A percentile compares a stretch with the other conserved stretches of the same genome.
These are phyloP conservation scores for Aproaerema taeniolella DNA, from an alignment of 2,888 invertebrate genomes.

Conservation along the genomic window DNA sequence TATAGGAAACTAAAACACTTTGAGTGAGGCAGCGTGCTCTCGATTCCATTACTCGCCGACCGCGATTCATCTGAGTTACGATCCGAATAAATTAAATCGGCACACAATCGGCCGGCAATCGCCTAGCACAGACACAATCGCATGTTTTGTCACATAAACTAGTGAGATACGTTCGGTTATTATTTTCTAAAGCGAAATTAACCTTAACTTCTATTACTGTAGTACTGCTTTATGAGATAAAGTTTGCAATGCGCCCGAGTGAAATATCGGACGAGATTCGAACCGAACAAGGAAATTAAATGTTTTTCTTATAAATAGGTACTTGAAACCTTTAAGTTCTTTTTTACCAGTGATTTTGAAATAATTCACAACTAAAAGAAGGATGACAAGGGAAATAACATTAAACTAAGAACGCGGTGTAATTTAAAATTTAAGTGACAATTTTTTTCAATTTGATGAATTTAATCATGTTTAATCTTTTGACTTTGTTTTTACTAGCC, in stretches of 20 bases:
- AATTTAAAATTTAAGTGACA: too few relatives aligned
- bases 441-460: too few relatives aligned
- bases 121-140: conserved; percentile 30
- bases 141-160: conserved; percentile 39
- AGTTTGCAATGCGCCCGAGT: not conserved
- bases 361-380: too few relatives aligned
- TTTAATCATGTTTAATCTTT: too few relatives aligned
- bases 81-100: conserved; percentile 45
- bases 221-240: conserved; percentile 13
- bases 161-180: conserved; percentile 28
- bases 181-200: conserved; percentile 33
- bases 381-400: too few relatives aligned
- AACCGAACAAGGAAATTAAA: not conserved
- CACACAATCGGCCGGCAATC: conserved; percentile 29
- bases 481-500: too few relatives aligned
- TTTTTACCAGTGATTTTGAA: too few relatives aligned
- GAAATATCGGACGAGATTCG: not conserved
- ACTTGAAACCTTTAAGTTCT: not conserved
- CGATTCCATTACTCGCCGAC: conserved; percentile 30
- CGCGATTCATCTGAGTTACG: conserved; percentile 41
- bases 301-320: not conserved
- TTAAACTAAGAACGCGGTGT: too few relatives aligned
- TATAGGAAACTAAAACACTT: too few relatives aligned
- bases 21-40: too few relatives aligned
- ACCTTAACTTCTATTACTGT: conserved; percentile 4